phyloP scores from a whole-genome alignment of 2,113 vertebrate species.

The Callochromis pleurospilus region DNA sequence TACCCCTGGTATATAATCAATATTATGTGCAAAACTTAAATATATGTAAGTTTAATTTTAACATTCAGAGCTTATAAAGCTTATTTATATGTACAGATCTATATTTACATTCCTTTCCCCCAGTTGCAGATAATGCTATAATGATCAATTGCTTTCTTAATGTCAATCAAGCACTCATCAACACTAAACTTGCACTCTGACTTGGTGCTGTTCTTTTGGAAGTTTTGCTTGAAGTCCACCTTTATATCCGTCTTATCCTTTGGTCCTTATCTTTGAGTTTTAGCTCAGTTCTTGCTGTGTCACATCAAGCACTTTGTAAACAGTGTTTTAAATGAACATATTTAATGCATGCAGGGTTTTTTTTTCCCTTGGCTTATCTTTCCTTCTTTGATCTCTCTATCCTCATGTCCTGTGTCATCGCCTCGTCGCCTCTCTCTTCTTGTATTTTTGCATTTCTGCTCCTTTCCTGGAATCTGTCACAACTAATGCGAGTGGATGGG shows the following conservation, averaged over 20 bases:
- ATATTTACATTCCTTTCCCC: background rate
- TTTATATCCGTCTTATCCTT: background rate
- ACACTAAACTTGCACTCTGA: background rate
- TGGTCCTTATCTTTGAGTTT: background rate
- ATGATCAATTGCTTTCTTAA: background rate
- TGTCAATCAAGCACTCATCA: background rate
- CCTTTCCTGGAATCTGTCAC: slow-evolving; percentile 31
- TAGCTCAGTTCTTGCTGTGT: background rate
- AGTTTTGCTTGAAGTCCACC: background rate
- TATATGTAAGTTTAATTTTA: background rate
- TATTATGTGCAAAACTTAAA: background rate
- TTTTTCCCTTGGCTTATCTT: background rate
- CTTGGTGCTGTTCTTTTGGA: background rate
- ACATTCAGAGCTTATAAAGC: background rate
- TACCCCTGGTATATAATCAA: background rate
- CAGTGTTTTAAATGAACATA: background rate
- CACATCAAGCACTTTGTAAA: background rate
- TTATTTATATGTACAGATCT: background rate
- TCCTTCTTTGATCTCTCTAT: background rate
- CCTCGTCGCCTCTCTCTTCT: background rate
- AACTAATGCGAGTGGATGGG: background rate
- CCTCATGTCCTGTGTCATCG: background rate
- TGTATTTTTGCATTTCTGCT: slow-evolving; percentile 1
- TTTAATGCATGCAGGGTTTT: background rate
- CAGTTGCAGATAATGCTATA: background rate